Evolutionary conservation across 53 echinoderm and acorn worm genomes (phyloP).

Genomic region (Crossaster papposus): DNA sequence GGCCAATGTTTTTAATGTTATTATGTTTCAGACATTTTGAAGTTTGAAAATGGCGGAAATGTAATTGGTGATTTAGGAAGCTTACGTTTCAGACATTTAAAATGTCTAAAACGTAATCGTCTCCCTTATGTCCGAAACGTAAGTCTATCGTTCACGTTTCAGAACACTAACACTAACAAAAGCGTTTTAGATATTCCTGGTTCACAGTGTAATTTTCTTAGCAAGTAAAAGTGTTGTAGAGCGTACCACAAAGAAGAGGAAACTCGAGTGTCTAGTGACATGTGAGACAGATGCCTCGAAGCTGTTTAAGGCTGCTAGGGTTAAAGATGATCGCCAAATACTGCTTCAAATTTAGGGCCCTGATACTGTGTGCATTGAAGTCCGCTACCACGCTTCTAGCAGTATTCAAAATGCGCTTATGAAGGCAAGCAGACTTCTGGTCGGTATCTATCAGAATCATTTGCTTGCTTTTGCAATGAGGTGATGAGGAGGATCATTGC

Average conservation of each 20-base stretch:
- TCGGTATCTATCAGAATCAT: constrained; percentile 17
- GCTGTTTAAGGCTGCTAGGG: constrained; percentile 27
- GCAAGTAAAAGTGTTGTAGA: constrained; percentile 9
- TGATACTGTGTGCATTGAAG: constrained; percentile 44
- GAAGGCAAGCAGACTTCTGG: constrained; percentile 24
- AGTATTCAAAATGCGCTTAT: constrained; percentile 41
- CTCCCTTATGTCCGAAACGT: too few relatives aligned
- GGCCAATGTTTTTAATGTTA: too few relatives aligned
- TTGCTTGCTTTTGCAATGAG: constrained; percentile 37
- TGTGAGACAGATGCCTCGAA: constrained; percentile 46
- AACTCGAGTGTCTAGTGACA: constrained; percentile 38
- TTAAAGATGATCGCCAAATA: constrained; percentile 19
- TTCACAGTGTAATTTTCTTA: too few relatives aligned
- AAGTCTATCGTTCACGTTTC: too few relatives aligned
- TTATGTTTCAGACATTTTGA: too few relatives aligned
- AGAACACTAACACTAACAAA: too few relatives aligned
- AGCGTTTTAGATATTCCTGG: too few relatives aligned
- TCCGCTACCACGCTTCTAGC: constrained; percentile 42
- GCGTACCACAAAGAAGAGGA: too few relatives aligned
- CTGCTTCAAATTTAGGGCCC: constrained; percentile 37
- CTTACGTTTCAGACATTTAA: too few relatives aligned
- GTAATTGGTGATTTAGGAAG: too few relatives aligned
- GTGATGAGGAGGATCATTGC: constrained; percentile 41
- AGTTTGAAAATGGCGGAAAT: too few relatives aligned
- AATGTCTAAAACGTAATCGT: too few relatives aligned